Evolutionary conservation across 2,888 invertebrate species (phyloP), one percentile per base, ranked within the genome.

Genomic region (Villa cingulata): DNA sequence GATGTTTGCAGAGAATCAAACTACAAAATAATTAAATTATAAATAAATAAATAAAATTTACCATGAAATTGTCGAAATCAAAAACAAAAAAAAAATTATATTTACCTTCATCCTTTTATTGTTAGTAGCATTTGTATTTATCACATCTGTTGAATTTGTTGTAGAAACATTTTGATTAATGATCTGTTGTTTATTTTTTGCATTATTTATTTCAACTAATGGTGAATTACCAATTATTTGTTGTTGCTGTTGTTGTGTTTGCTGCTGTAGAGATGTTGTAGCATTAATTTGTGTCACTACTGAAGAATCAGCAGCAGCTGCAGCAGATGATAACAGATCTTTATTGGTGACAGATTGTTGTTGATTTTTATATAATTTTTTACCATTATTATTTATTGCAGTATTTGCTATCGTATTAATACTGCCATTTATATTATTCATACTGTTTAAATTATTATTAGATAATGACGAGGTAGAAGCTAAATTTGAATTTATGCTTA

Each of bases 151-250:
- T 17, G 23, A n/a, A n/a, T n/a, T 52, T 41, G 49, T 39, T 37
- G 48, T 14, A 56, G 56, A 47, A 55, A 54, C 10, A 41, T 19
- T 34, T 40, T 32, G 19, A 12, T 32, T 9, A 12, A 23, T 23
- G 7, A 23, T 23, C n/a, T 36, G 40, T 41, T 51, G 51, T 41
- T 51, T 48, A 43, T 54, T 54, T 45, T 47, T 54, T 37, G 43
- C 48, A 48, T 53, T 54, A 37, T 52, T 54, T 15, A 20, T 36
- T 43, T 53, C 54, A 27, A 51, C 51, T 41, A 53, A 41, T 51
- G 45, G 45, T 40, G 37, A 42, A n/a, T n/a, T n/a, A n/a, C n/a
- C n/a, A n/a, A n/a, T n/a, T n/a, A n/a, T 46, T 36, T 43, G 36
- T 37, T 43, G 42, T 34, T 36, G 51, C 15, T 15, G 46, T 10